phyloP scores from a whole-genome alignment of 1,140 invertebrate genomes.

The Helicoverpa zea region DNA sequence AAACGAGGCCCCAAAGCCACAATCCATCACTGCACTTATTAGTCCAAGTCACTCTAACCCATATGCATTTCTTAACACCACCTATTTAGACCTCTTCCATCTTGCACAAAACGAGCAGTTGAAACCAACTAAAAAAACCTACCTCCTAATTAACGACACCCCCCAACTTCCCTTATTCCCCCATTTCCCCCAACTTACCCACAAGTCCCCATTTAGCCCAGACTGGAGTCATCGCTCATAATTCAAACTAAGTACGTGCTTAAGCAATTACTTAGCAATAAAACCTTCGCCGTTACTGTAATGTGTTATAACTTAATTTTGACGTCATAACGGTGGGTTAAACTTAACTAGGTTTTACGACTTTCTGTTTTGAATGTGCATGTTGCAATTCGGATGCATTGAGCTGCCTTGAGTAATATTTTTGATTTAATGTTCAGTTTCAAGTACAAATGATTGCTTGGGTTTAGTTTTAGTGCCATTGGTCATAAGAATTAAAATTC shows the following conservation, averaged over 20 bases:
- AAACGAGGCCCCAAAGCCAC: not conserved
- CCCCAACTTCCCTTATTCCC: not conserved
- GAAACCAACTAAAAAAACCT: conserved; percentile 4
- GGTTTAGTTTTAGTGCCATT: no score
- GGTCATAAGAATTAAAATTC: no score
- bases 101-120: conserved; percentile 26
- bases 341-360: conserved; percentile 7
- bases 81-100: not conserved
- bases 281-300: not conserved
- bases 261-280: conserved; percentile 18
- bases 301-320: conserved; percentile 30
- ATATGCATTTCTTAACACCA: not conserved
- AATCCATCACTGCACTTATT: not conserved
- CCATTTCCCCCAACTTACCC: not conserved
- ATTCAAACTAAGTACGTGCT: conserved; percentile 17
- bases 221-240: conserved; percentile 32
- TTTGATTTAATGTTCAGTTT: no score
- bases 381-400: not conserved
- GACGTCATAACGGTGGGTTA: not conserved
- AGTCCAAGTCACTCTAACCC: not conserved
- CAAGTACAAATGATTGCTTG: no score
- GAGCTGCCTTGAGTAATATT: not conserved
- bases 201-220: not conserved
- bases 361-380: conserved; percentile 5
- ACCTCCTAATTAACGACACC: not conserved